Base-by-base conservation (phyloP, 2,888 invertebrate genomes). In the Dascillus cervinus region DNA sequence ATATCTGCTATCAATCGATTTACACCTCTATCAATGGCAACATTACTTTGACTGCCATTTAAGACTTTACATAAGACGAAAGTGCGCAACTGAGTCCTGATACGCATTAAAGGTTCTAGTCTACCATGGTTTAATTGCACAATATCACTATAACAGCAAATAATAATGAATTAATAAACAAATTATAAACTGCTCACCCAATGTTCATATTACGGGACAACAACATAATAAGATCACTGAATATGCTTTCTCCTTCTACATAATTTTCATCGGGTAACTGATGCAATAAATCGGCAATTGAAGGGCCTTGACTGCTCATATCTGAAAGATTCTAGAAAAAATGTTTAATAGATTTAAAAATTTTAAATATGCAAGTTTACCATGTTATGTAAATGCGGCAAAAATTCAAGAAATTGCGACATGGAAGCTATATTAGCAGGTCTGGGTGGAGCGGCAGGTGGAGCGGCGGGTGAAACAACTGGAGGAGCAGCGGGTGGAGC, bases 21-120 rank as follows among this genome's bases (percentile, higher is more conserved):
- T 3, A 67, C 64, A 14, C 63, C 69, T 20, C 56, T 50, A 10
- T 62, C 53, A 11, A 71, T 58, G 28, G 66, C 66, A 10, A 59
- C 60, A 3, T 60, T 53, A 1, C 59, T 63, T 2, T 63, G 57
- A 4, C 53, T 52, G 22, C 64, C 67, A 12, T 67, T 52, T 29
- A 72, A 55, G 1, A 73, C 55, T 3, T 65, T 52, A 4, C 60
- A 56, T 9, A 56, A 44, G 20, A 73, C 57, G 52, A 74, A 73
- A 20, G 60, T 58, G 30, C 65, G 60, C 14, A 75, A 53, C 12
- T 65, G 66, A 3, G 48, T 53, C 21, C 65, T 60, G 22, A 73
- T 58, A 22, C 64, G 60, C 34, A 65, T 60, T 19, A 75, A 52
- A 1, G 70, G 65, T 13, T 59, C 54, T 11, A 58, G 34, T 49